Conservation (phyloP, 2,113 vertebrate species). For the Sterrhoptilus dennistouni region DNA sequence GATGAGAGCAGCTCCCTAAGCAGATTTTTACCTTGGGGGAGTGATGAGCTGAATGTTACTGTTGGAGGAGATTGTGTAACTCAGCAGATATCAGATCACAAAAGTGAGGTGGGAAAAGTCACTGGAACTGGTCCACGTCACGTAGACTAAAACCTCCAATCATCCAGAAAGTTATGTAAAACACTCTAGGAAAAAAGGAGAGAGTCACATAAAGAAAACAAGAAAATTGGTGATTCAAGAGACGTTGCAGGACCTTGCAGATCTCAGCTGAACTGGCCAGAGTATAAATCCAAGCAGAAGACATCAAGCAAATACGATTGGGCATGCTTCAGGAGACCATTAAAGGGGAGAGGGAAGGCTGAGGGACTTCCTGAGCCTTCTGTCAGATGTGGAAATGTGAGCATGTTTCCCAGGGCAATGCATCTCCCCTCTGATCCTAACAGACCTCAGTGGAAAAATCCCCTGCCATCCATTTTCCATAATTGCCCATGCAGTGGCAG, state of each 20-base stretch:
- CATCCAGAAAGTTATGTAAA: not conserved
- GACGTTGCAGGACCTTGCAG: not conserved
- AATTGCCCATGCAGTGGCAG: not conserved
- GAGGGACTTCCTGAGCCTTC: not conserved
- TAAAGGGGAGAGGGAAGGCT: not conserved
- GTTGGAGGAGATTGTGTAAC: not conserved
- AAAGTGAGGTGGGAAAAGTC: not conserved
- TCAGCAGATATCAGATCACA: not conserved
- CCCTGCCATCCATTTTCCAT: not conserved
- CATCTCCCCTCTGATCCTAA: not conserved
- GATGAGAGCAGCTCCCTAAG: not conserved
- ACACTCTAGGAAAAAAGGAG: not conserved
- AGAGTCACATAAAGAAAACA: not conserved
- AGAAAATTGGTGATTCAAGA: not conserved
- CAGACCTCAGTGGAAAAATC: not conserved
- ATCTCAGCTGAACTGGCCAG: not conserved
- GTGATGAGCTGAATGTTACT: not conserved
- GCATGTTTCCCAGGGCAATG: not conserved
- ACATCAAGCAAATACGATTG: not conserved
- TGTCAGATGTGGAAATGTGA: not conserved
- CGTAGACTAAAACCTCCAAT: not conserved
- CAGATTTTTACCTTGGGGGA: slow-evolving; percentile 18
- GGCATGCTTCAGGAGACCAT: not conserved
- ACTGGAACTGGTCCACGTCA: not conserved
- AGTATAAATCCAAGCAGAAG: not conserved